Evolutionary conservation across 2,888 invertebrate genomes (phyloP).

Genomic region (Tenodera sinensis): DNA sequence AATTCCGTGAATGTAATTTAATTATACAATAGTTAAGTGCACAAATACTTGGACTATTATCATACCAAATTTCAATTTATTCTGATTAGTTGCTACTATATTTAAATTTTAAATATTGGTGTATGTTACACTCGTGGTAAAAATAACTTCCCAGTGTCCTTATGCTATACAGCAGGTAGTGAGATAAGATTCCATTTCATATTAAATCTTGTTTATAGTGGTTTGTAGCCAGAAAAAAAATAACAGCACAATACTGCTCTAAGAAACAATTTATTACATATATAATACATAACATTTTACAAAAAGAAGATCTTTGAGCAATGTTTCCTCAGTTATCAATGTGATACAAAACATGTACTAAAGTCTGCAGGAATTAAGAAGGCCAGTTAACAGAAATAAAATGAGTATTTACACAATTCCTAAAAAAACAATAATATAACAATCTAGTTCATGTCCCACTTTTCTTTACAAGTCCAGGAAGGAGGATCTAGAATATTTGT

Average conservation of each 20-base stretch:
- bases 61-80: no score
- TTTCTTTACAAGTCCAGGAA: not conserved
- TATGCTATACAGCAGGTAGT: no score
- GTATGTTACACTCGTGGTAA: no score
- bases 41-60: no score
- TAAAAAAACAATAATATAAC: not conserved
- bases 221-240: not conserved
- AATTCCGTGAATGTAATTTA: no score
- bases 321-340: constrained; percentile 23
- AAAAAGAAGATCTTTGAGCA: constrained; percentile 31
- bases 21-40: no score
- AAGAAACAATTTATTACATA: constrained; percentile 29
- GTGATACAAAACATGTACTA: constrained; percentile 3
- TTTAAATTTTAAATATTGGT: no score
- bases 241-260: not conserved
- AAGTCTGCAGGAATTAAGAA: not conserved
- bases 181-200: no score
- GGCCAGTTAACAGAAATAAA: not conserved
- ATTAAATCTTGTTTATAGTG: not conserved
- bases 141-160: no score
- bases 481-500: not conserved
- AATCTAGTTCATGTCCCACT: not conserved
- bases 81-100: no score
- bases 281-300: constrained; percentile 31
- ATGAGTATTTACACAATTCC: not conserved